These are phyloP conservation scores for Enoplosus armatus DNA, from an alignment of 2,797 vertebrate species.

Conservation along the genomic window DNA sequence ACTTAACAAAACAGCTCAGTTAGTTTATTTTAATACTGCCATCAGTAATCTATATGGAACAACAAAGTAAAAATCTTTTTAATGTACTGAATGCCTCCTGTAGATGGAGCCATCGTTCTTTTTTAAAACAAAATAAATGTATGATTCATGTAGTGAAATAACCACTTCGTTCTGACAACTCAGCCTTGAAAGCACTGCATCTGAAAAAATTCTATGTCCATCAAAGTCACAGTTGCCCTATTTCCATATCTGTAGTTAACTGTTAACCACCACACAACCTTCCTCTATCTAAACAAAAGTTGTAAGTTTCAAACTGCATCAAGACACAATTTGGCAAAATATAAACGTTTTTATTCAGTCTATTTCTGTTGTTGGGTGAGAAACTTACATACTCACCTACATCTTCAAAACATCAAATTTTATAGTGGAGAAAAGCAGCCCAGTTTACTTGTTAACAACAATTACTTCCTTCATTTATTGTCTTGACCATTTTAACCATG, in stretches of 20 bases:
- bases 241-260: background rate
- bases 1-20: background rate
- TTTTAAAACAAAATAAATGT: slow-evolving; percentile 11
- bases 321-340: background rate
- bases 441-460: background rate
- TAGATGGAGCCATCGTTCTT: slow-evolving; percentile 67
- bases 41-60: background rate
- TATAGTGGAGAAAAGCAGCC: background rate
- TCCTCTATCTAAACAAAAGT: background rate
- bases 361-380: background rate
- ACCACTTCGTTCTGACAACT: background rate
- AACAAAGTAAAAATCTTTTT: background rate
- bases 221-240: too few relatives aligned
- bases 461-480: too few relatives aligned
- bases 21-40: background rate
- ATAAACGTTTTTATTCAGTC: background rate
- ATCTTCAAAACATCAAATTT: background rate
- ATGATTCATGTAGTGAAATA: background rate
- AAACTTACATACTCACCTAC: background rate
- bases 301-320: background rate
- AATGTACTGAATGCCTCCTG: slow-evolving; percentile 35
- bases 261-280: background rate
- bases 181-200: too few relatives aligned
- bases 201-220: too few relatives aligned
- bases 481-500: background rate